Base-by-base conservation (phyloP, 2,888 invertebrate genomes). In the Drosophila cracens region DNA sequence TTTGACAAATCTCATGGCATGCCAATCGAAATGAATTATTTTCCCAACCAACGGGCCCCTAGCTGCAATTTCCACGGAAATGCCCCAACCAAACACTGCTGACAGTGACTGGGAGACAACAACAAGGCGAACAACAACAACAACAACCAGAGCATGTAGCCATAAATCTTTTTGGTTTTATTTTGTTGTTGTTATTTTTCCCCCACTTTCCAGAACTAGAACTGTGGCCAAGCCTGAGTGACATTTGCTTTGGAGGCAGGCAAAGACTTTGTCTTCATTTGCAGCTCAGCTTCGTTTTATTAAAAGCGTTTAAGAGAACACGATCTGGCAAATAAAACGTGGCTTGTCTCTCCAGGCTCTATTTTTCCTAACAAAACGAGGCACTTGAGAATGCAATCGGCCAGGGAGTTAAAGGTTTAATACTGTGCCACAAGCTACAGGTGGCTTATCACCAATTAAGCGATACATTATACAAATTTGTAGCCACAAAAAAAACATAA, bases 381-480 rank as follows among this genome's bases (percentile, higher is more conserved):
- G 68, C 76, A 62, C 67, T 72, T 65, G 56, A 56, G 61, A 73
- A 83, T 83, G 75, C 81, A 81, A 75, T 75, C 79, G 70, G 70
- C 51, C 57, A 11, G 18, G 25, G 46, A 34, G 49, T 33, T 1
- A 33, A 25, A 29, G 40, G 60, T 53, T 46, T 49, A 62, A 43
- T 43, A 58, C 36, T 62, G 48, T 63, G 73, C 70, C 65, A 74
- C 82, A 65, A 84, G 80, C 90, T 90, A 87, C 90, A 92, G 92
- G 92, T 91, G 91, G 91, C 91, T 92, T 92, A 92, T 92, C 92
- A 90, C 91, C 92, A 92, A 92, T 92, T 92, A 92, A 92, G 90
- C 90, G 79, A 87, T 88, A 92, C 92, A 92, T 90, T 86, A 88
- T 82, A 84, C 82, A 91, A 92, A 92, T 92, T 92, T 92, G 92